phyloP scores from a whole-genome alignment of 2,797 vertebrate genomes.

The Euphonia xanthogaster region DNA sequence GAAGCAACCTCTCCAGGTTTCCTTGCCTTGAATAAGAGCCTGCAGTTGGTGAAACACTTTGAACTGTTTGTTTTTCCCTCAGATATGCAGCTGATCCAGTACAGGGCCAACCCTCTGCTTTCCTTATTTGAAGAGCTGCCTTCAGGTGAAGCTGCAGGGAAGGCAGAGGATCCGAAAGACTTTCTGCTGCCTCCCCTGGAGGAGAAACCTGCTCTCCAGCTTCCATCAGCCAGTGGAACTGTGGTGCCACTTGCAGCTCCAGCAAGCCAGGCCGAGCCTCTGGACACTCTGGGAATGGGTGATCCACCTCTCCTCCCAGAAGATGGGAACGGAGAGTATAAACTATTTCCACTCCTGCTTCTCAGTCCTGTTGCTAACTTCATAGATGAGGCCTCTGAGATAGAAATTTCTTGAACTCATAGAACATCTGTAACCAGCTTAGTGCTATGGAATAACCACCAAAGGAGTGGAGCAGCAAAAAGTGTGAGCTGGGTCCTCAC shows the following conservation, averaged over 20 bases:
- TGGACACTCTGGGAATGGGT: conserved; percentile 29
- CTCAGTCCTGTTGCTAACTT: conserved; percentile 66
- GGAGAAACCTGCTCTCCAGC: not conserved
- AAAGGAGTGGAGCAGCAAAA: not conserved
- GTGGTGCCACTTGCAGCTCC: not conserved
- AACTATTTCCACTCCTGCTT: conserved; percentile 59
- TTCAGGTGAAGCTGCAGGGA: conserved; percentile 14
- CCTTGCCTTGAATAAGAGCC: not conserved
- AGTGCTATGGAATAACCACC: not conserved
- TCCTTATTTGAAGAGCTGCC: conserved; percentile 58
- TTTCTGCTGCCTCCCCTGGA: conserved; percentile 13
- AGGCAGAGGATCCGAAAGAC: not conserved
- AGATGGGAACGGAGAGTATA: conserved; percentile 51
- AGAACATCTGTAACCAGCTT: not conserved
- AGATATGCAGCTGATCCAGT: conserved; percentile 71
- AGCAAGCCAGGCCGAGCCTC: conserved; percentile 3
- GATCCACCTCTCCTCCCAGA: conserved; percentile 29
- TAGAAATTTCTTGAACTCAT: conserved; percentile 54
- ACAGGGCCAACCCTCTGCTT: conserved; percentile 58
- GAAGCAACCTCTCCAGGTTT: not conserved
- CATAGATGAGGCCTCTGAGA: conserved; percentile 67
- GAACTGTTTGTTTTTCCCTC: conserved; percentile 10
- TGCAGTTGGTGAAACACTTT: not conserved
- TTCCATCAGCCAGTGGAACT: not conserved
- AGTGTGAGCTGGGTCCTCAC: not conserved